Conservation (phyloP, 2,113 vertebrate genomes). For the Spilogale gracilis region DNA sequence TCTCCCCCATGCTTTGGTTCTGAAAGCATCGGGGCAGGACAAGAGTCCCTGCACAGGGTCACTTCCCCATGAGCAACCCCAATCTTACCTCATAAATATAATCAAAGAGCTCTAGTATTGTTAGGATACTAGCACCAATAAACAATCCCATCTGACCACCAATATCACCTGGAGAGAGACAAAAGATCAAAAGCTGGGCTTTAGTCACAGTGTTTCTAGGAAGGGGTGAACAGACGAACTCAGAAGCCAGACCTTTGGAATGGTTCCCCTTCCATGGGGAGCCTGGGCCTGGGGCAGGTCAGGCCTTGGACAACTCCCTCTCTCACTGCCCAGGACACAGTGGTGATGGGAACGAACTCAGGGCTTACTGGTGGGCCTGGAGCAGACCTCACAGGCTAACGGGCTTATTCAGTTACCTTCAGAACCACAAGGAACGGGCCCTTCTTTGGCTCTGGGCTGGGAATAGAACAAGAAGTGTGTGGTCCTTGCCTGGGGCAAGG, state of each 20-base stretch:
- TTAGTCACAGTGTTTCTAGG: not conserved
- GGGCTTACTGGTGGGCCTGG: not conserved
- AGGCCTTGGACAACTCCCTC: not conserved
- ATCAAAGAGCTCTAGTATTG: conserved; percentile 98
- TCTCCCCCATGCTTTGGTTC: not conserved
- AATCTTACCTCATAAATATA: conserved; percentile 97
- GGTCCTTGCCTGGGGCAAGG: not conserved
- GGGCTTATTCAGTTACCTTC: not conserved
- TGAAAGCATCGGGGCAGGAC: not conserved
- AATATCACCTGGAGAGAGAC: conserved; percentile 93
- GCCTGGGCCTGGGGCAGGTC: not conserved
- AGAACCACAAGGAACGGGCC: not conserved
- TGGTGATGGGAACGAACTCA: not conserved
- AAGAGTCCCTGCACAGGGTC: not conserved
- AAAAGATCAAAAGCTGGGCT: conserved; percentile 26
- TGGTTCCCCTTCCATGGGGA: accelerated
- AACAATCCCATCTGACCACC: conserved; percentile 99
- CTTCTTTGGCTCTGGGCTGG: not conserved
- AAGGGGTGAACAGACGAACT: not conserved
- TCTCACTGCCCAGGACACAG: not conserved
- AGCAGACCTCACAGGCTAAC: not conserved
- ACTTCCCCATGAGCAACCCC: not conserved
- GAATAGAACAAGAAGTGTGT: not conserved
- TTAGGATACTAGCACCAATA: conserved; percentile 99
- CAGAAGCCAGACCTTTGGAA: not conserved